Evolutionary conservation across 1,140 invertebrate species (phyloP), one percentile per base, ranked within the genome.

Genomic region (Drosophila micromelanica): DNA sequence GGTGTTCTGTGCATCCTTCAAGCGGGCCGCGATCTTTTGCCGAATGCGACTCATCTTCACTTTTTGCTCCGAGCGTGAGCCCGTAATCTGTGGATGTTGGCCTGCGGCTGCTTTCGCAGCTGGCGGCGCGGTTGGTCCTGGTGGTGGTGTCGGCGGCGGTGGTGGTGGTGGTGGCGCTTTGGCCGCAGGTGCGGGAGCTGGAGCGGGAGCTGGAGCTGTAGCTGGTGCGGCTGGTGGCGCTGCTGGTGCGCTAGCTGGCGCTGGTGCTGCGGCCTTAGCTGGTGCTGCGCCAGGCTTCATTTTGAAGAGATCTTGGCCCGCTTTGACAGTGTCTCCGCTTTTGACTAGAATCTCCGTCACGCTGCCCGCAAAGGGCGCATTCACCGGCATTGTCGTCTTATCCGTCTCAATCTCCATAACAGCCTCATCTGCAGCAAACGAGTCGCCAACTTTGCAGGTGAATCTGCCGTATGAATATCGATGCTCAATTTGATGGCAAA

Each of bases 21-120:
- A 93, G 51, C 99, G 94, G 79, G 98, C 95, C 1, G 98, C 98
- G 87, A 99, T 99, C 77, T 98, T 96, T 79, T 95, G 94, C 38
- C 99, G 93, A 98, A 99, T 99, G 76, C 99, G 94, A 92, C 98
- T 99, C 98, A 99, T 99, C 93, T 99, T 99, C 0, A 99, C 98
- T 61, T 98, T 94, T 84, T 98, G 97, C 92, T 99, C 98, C n/a
- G 96, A 96, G 71, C 98, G 94, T 0, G 97, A 97, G 7, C 97
- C 97, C 35, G 95, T 94, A 49, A 98, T 98, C 91, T 97, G 96
- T 71, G 96, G 96, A 13, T 96, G 95, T 62, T 96, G 96, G 93
- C 97, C 96, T 38, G 93, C 91, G 17, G 97, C 96, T 45, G 96
- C 77, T 91, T 95, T 90, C 9, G 59, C 93, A 2, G 69, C 51